These are phyloP conservation scores for Pheucticus melanocephalus DNA, from an alignment of 2,113 vertebrate genomes.

Conservation along the genomic window DNA sequence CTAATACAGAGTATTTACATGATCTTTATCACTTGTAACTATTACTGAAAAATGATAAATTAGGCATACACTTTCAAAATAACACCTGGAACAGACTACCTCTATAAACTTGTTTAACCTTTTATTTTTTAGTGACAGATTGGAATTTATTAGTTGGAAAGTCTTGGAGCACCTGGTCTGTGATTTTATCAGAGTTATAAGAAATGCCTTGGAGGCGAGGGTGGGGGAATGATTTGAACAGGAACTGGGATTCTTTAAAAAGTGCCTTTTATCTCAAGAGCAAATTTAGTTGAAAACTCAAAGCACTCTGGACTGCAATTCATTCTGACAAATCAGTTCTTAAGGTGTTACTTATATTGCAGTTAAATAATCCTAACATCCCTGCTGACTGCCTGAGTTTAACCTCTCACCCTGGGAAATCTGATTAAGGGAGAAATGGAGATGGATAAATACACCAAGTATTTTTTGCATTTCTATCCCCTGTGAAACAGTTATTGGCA, in stretches of 20 bases:
- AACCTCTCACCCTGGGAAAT: background rate
- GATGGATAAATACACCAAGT: background rate
- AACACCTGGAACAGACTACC: constrained; percentile 73
- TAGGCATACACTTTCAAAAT: constrained; percentile 73
- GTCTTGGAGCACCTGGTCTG: constrained; percentile 84
- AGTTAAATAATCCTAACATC: background rate
- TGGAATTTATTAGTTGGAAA: constrained; percentile 87
- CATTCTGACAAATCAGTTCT: constrained; percentile 80
- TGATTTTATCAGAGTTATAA: constrained; percentile 83
- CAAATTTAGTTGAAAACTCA: constrained; percentile 53
- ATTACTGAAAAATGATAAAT: constrained; percentile 68
- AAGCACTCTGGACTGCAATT: constrained; percentile 77
- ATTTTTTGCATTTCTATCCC: background rate
- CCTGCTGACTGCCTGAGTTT: background rate
- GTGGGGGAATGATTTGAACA: constrained; percentile 43
- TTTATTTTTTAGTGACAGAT: constrained; percentile 77
- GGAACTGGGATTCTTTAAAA: constrained; percentile 67
- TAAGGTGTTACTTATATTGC: constrained; percentile 58
- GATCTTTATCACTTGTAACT: constrained; percentile 72
- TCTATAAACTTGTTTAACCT: constrained; percentile 72
- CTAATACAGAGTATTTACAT: constrained; percentile 67
- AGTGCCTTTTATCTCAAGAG: constrained; percentile 68
- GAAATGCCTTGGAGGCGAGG: constrained; percentile 73
- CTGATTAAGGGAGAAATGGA: background rate
- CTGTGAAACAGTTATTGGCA: background rate